Base-by-base conservation (phyloP, 2,113 vertebrate species). In the Zeus faber region DNA sequence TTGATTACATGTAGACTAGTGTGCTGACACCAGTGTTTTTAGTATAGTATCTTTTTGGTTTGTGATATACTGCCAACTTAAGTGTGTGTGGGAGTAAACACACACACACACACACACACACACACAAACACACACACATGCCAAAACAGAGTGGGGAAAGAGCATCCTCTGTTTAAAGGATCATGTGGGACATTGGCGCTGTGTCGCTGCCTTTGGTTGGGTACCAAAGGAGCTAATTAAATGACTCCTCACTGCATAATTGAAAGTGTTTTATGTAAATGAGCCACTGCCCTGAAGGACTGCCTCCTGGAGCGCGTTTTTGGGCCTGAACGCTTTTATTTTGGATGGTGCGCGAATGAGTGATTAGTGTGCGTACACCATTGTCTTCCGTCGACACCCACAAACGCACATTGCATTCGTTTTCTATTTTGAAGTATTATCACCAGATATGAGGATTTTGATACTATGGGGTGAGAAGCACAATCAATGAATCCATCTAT, bases 151-250 rank as follows among this genome's bases (percentile, higher is more conserved):
- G 18, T 20, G 40, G 16, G 18, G 40, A 43, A 43, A 18, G 16
- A 17, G 16, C 18, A 20, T 3, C 17, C 18, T 43, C 18, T 43
- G 40, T 43, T 5, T 43, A 7, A 16, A 16, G 16, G 40, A 16
- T 18, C 40, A 2, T 18, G 17, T 20, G 40, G 40, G n/a, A 9
- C 8, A 16, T 8, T 20, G 40, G 17, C 5, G 16, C 16, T 18
- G 40, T 16, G 4, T 17, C 18, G n/a, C 2, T 25, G 58, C 52
- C 18, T 18, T 43, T 14, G 41, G 13, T 49, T 13, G 18, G 46
- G 63, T 24, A 50, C 54, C 64, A 58, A 21, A 58, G 63, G 58
- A 72, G 53, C 16, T 58, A 58, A 62, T 67, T 67, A 67, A 58
- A 23, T 25, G 39, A 27, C 41, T 62, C 27, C 8, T 31, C 61